A percentile compares a stretch with the other conserved stretches of the same genome.
phyloP scores from a whole-genome alignment of 2,113 vertebrate genomes.

The Calyptomena viridis region DNA sequence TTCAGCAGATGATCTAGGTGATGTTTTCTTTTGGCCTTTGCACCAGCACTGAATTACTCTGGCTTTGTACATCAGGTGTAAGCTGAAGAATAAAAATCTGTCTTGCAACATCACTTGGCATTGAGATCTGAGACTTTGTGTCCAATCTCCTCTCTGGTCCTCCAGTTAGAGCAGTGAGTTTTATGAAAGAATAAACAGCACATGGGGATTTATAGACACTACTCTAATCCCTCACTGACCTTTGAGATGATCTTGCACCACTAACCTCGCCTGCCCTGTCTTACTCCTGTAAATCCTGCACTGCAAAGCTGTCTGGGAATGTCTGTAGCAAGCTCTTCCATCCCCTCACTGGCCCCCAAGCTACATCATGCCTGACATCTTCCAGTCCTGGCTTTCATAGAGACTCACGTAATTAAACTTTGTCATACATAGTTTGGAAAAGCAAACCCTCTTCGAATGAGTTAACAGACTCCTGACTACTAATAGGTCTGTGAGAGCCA shows the following conservation, averaged over 20 bases:
- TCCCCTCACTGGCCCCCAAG: not conserved
- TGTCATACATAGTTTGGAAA: not conserved
- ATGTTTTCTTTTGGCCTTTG: not conserved
- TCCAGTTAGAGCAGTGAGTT: not conserved
- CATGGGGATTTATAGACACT: not conserved
- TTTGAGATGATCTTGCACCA: not conserved
- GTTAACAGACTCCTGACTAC: not conserved
- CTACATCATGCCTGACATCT: not conserved
- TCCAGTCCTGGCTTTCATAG: not conserved
- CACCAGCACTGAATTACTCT: not conserved
- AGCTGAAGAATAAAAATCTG: not conserved
- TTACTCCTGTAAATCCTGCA: not conserved
- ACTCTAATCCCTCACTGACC: not conserved
- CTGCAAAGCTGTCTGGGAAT: not conserved
- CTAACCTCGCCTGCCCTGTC: not conserved
- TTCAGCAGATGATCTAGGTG: not conserved
- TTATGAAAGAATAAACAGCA: not conserved
- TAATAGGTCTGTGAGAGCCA: not conserved
- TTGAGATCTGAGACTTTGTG: not conserved
- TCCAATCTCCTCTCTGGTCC: not conserved
- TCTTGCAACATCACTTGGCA: not conserved
- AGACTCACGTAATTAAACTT: not conserved
- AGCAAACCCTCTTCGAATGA: constrained; percentile 13
- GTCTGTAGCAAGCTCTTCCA: not conserved
- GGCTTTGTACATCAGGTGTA: not conserved